phyloP scores from a whole-genome alignment of 2,797 vertebrate species.

The Esox masquinongy region DNA sequence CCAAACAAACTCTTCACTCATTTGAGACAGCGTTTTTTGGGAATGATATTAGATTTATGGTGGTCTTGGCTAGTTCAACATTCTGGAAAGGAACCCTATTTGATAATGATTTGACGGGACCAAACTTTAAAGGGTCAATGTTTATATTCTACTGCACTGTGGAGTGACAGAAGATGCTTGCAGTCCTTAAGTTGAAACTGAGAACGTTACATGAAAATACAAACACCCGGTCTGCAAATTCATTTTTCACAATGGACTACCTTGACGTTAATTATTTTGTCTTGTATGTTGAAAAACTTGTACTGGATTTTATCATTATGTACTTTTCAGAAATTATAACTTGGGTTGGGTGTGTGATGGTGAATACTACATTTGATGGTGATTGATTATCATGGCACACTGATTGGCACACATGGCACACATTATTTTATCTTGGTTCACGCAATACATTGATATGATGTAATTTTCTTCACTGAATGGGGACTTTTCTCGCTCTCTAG shows the following conservation, averaged over 20 bases:
- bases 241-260: conserved; percentile 18
- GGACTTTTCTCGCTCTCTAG: conserved; percentile 2
- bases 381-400: background rate
- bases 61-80: conserved; percentile 11
- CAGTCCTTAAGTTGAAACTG: background rate
- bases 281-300: conserved; percentile 30
- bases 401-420: background rate
- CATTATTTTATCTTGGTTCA: background rate
- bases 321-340: conserved; percentile 18
- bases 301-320: conserved; percentile 18
- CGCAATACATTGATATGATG: background rate
- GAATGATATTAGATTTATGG: background rate
- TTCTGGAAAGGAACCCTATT: conserved; percentile 42
- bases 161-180: conserved; percentile 4
- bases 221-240: background rate
- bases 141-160: conserved; percentile 28
- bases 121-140: conserved; percentile 64
- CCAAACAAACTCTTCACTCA: too few relatives aligned
- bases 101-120: conserved; percentile 59
- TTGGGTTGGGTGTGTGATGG: background rate
- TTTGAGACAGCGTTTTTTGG: too few relatives aligned
- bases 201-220: conserved; percentile 13
- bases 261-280: conserved; percentile 32
- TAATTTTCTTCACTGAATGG: background rate
- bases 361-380: conserved; percentile 28